Base-by-base conservation (phyloP, 2,113 vertebrate genomes). In the Regulus satrapa region DNA sequence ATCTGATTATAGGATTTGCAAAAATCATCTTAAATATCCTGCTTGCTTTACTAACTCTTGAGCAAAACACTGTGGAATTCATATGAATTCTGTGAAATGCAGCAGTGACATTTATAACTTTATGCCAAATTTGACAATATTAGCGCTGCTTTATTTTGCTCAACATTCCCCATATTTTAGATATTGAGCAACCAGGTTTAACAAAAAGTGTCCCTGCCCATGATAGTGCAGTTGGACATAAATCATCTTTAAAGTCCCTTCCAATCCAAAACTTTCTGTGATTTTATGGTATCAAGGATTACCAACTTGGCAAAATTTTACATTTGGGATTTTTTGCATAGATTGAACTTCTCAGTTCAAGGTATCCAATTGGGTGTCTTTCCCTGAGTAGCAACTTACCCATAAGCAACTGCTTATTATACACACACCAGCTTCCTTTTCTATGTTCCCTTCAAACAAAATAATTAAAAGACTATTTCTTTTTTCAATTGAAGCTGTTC, bases 391-490 rank as follows among this genome's bases (percentile, higher is more conserved):
- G 10, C 7, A 64, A 59, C 17, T 49, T 32, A 55, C 2, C 10
- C 14, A 55, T 34, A 55, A 82, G 34, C 12, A 73, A 51, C 4
- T 40, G 10, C 31, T 79, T 63, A 55, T 43, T 38, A 55, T 7
- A 40, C 11, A 36, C 8, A 11, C 32, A 34, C 16, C 12, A 72
- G 24, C 24, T 86, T 83, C 14, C 28, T 91, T 71, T 89, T 32
- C 52, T 20, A 3, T 17, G 6, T 29, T 34, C 8, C 67, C 25
- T 64, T 5, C 17, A 58, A 61, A 64, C 0, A 51, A 79, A 68
- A 72, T 6, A 5, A 15, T 2, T 2, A 43, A 34, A 82, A 74
- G 0, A 2, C n/a, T 41, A 21, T 38, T 49, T 66, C n/a, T 67
- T 61, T 71, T 59, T 82, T 62, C 23, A 41, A 4, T 49, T 32